Evolutionary conservation across 1,140 invertebrate genomes (phyloP), one percentile per base, ranked within the genome.

Genomic region (Calosoma granatense): DNA sequence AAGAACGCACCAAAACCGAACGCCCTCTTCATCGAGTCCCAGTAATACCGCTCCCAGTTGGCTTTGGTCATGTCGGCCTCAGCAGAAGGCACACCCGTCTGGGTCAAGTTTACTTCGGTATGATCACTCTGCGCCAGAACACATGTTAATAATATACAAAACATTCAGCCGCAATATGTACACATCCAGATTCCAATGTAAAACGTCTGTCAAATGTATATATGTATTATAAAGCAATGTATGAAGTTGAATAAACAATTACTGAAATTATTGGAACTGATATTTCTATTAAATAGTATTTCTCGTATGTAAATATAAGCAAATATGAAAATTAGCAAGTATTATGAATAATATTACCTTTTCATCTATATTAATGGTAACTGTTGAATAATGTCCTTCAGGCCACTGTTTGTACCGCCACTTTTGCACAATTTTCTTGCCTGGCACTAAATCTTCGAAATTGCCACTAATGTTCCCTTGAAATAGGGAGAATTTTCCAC

Each of bases 331-430:
- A n/a, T n/a, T n/a, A n/a, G n/a, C n/a, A n/a, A n/a, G n/a, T n/a
- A n/a, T n/a, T n/a, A 51, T 20, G 20, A 2, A 41, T 17, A 22
- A 55, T 19, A 59, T 70, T 70, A 84, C 85, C 72, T 88, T 88
- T 74, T 97, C 85, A 39, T 84, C 77, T 58, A 98, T 87, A 55
- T 83, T 79, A 36, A 98, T 82, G 9, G 81, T 85, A 39, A 98
- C 95, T 62, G 83, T 80, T 0, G 96, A 98, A 74, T 84, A 94
- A 76, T 98, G 93, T 52, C 85, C 90, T 20, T 79, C 79, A 2
- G 95, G 94, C 94, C 97, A 99, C 47, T 85, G 84, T 76, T 94
- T 97, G 62, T 92, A 86, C 66, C 96, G 77, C 97, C 97, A 99
- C 61, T 82, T 83, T 74, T 95, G 88, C n/a, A 87, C 81, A 57